Evolutionary conservation across 2,888 invertebrate genomes (phyloP).

Genomic region (Buathra laborator): DNA sequence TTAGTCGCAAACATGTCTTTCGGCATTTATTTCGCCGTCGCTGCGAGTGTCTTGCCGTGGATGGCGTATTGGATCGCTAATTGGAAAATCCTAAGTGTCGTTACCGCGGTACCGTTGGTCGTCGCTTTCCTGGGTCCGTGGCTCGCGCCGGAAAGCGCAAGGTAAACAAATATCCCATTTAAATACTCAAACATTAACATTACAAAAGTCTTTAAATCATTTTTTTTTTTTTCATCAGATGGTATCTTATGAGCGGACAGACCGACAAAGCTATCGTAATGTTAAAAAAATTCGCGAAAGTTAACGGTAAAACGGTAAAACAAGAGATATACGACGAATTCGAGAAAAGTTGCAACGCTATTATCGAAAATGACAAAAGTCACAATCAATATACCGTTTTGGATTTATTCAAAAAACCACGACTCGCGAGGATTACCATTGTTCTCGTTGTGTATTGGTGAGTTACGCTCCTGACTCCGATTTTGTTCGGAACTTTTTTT

Average conservation of each 20-base stretch:
- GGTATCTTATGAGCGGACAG: conserved; percentile 94
- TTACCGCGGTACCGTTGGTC: conserved; percentile 91
- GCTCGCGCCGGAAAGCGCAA: conserved; percentile 94
- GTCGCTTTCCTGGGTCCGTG: conserved; percentile 91
- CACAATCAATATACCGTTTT: conserved; percentile 91
- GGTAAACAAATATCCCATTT: conserved; percentile 71
- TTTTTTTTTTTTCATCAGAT: conserved; percentile 84
- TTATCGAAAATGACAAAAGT: conserved; percentile 90
- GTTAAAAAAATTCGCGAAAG: conserved; percentile 92
- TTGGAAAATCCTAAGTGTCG: conserved; percentile 92
- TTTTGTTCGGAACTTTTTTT: too few species aligned
- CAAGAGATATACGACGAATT: conserved; percentile 92
- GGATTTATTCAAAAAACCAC: conserved; percentile 92
- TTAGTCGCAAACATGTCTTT: conserved; percentile 97
- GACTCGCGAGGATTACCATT: conserved; percentile 91
- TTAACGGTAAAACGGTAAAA: conserved; percentile 91
- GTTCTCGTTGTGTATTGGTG: conserved; percentile 93
- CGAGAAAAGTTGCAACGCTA: conserved; percentile 89
- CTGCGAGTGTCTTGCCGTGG: conserved; percentile 93
- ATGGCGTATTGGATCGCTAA: conserved; percentile 92
- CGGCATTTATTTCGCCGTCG: conserved; percentile 94
- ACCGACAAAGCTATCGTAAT: conserved; percentile 92
- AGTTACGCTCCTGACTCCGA: conserved; percentile 54
- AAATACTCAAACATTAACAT: too few species aligned
- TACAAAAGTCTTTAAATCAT: background rate